Base-by-base conservation (phyloP, 1,140 invertebrate species). In the Drosophila fuyamai region DNA sequence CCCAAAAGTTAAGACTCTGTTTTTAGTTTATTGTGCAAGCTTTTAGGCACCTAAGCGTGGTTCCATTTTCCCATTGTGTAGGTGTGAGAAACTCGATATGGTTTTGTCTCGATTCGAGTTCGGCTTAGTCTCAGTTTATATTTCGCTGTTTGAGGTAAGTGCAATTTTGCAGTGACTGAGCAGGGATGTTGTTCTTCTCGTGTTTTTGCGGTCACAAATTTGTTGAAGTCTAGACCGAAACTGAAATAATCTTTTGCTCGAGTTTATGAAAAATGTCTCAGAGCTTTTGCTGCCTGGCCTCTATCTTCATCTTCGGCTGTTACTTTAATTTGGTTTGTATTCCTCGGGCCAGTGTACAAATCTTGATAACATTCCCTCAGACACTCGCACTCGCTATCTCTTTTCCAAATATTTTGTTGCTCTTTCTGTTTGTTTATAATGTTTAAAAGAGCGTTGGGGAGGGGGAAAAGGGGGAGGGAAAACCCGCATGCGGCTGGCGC, bases 11-110 rank as follows among this genome's bases (percentile, higher is more conserved):
- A 16, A 8, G 14, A 18, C 38, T 1, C 35, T 18, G 35, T n/a
- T 56, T 78, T 56, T 41, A 23, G 36, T 40, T 29, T 35, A 62
- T 86, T 85, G 78, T 81, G 83, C 79, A 86, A 88, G 79, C 82
- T 86, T 86, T 86, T 79, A 79, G 75, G 70, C 75, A 67, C 78
- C 65, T 81, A 78, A 84, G 59, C 59, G 76, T 68, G 70, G 27
- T 62, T 44, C 41, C 61, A 44, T 76, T 74, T 56, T 36, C 23
- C 53, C 58, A 71, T 67, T 76, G 73, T 62, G 82, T 82, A 88
- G 83, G 82, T 86, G 82, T 86, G 82, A 86, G 82, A 86, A 83
- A 86, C 86, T 60, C 58, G 84, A 86, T 86, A 86, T 57, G 58
- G 38, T 18, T 57, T 71, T 48, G 51, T 70, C 65, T 47, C 44